These are phyloP conservation scores for Panthera leo DNA, from an alignment of 2,113 vertebrate genomes.

Conservation along the genomic window DNA sequence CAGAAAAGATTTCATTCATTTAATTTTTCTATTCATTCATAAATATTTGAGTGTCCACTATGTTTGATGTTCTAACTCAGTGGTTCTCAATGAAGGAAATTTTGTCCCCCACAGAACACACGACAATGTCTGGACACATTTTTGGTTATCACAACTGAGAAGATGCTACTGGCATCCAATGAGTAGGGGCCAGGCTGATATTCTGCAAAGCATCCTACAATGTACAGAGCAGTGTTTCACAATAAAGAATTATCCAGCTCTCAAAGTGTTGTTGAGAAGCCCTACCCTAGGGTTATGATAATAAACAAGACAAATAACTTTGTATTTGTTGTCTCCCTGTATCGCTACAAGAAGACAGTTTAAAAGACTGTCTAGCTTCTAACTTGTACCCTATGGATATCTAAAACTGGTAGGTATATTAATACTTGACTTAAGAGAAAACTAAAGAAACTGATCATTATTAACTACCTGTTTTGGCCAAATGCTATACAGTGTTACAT, in stretches of 20 bases:
- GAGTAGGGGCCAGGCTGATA: not conserved
- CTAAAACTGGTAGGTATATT: not conserved
- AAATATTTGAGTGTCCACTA: not conserved
- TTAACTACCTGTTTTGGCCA: not conserved
- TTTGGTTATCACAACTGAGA: not conserved
- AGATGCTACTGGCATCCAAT: not conserved
- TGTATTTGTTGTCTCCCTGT: not conserved
- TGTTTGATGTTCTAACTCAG: not conserved
- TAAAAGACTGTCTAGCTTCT: not conserved
- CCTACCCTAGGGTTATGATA: not conserved
- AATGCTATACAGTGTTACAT: not conserved
- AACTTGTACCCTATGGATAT: not conserved
- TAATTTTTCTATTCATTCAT: not conserved
- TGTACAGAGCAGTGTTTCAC: not conserved
- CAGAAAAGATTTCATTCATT: not conserved
- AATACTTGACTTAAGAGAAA: constrained; percentile 13
- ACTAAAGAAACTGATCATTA: not conserved
- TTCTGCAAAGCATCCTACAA: not conserved
- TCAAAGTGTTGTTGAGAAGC: not conserved
- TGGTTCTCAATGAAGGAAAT: not conserved
- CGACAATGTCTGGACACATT: not conserved
- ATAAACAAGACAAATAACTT: not conserved
- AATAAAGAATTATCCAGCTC: not conserved
- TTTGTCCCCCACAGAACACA: not conserved
- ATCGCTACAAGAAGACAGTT: not conserved